Base-by-base conservation (phyloP, 2,888 invertebrate species). In the Melangyna quadrimaculata region DNA sequence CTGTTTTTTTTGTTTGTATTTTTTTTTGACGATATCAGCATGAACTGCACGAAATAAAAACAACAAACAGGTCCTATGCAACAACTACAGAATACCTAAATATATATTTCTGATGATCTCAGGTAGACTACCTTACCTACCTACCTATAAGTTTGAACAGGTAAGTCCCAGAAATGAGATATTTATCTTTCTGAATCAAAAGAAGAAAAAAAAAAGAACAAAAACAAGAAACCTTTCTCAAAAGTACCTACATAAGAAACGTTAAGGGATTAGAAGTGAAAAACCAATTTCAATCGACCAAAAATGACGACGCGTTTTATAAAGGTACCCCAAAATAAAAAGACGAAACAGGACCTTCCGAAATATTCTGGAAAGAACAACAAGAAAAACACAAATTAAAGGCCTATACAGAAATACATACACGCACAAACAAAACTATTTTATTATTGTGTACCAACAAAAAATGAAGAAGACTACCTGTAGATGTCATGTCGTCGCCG, bases 131-230 rank as follows among this genome's bases (percentile, higher is more conserved):
- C 14, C 14, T 1, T 40, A 40, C n/a, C n/a, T n/a, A 12, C 32
- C 7, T 35, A 35, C 4, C 3, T 0, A n/a, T 19, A 67, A 55
- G 12, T 19, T 59, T 29, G 53, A 63, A 35, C 73, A 78, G 78
- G 73, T 63, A 73, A 51, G 19, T 57, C 59, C 27, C 35, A 17
- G 51, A 75, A 74, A 75, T 59, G 27, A 61, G 79, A 79, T 84
- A 79, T 84, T 84, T 84, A 84, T 84, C 84, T 59, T 79, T 51
- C 71, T 45, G 29, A 84, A 75, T 84, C 67, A 74, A 71, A 51
- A 61, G 65, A 55, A 63, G n/a, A 61, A 24, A 61, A 14, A 63
- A 22, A 61, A 24, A 61, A 14, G 35, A 55, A 78, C 55, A 67
- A 57, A 57, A 71, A 53, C 40, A 71, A 27, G 43, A 67, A 67